Evolutionary conservation across 23 tunicate species (phyloP).

Genomic region (Clavelina lepadiformis): DNA sequence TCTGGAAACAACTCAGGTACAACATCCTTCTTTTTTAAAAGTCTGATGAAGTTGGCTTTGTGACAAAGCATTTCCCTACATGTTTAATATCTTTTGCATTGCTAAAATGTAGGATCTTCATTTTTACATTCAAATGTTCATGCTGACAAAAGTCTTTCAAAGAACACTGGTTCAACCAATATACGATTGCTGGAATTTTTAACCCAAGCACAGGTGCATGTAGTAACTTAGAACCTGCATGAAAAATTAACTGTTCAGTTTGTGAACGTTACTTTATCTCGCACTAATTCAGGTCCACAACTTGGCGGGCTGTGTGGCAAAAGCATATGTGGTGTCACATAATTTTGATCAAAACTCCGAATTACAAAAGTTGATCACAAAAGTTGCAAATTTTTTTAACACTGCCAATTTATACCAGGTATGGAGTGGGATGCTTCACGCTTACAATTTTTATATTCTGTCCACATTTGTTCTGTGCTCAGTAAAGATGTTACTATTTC

Average conservation of each 20-base stretch:
- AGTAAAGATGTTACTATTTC: too few species aligned
- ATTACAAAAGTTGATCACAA: slow-evolving; percentile 27
- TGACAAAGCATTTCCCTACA: background rate
- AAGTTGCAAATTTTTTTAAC: slow-evolving; percentile 25
- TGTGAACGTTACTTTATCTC: background rate
- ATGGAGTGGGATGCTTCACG: too few species aligned
- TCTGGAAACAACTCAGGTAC: background rate
- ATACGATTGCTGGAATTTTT: too few species aligned
- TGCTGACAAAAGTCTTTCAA: too few species aligned
- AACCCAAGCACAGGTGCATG: too few species aligned
- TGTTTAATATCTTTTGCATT: too few species aligned
- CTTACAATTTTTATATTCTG: too few species aligned
- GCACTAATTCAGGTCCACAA: slow-evolving; percentile 23
- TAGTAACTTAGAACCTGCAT: too few species aligned
- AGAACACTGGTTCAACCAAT: too few species aligned
- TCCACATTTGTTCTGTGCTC: too few species aligned
- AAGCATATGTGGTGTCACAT: slow-evolving; percentile 21
- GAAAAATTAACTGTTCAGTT: too few species aligned
- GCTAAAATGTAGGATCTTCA: background rate
- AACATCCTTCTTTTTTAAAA: too few species aligned
- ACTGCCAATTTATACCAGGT: slow-evolving; percentile 43
- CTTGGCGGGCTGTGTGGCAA: slow-evolving; percentile 4
- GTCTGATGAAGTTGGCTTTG: slow-evolving; percentile 2
- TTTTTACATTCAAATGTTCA: slow-evolving; percentile 20
- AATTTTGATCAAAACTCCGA: slow-evolving; percentile 11